phyloP scores from a whole-genome alignment of 2,888 invertebrate species.

The Ceramica pisi region DNA sequence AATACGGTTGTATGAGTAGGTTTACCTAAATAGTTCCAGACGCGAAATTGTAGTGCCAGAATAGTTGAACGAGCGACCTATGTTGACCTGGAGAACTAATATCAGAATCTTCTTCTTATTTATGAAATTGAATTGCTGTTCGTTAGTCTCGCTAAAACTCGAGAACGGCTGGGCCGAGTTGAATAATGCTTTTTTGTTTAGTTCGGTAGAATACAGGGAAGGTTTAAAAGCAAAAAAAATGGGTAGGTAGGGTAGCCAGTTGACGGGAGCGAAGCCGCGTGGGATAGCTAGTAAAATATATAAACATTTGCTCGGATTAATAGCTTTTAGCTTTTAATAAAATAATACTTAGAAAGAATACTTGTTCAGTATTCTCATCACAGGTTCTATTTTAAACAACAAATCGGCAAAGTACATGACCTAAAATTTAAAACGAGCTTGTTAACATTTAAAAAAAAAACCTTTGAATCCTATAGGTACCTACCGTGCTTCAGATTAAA shows the following conservation, averaged over 20 bases:
- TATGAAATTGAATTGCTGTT: too few species aligned
- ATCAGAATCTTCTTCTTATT: too few species aligned
- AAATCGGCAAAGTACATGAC: not conserved
- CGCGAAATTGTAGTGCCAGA: slow-evolving; percentile 28
- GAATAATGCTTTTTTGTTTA: too few species aligned
- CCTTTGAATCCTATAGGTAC: not conserved
- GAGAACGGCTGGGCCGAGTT: too few species aligned
- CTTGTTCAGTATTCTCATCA: not conserved
- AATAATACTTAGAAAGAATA: too few species aligned
- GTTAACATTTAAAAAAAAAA: not conserved
- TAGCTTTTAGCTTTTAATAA: slow-evolving; percentile 1
- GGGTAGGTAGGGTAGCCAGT: too few species aligned
- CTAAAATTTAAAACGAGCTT: not conserved
- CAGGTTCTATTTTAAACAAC: not conserved
- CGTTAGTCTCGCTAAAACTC: too few species aligned
- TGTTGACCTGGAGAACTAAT: slow-evolving; percentile 3
- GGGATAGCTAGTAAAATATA: too few species aligned
- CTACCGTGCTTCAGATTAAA: too few species aligned
- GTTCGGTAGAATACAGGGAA: too few species aligned
- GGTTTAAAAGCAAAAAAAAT: too few species aligned
- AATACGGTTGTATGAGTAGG: slow-evolving; percentile 38
- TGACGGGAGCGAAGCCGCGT: too few species aligned
- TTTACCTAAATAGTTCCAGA: slow-evolving; percentile 39
- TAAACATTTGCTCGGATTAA: not conserved
- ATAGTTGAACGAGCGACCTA: slow-evolving; percentile 38